Conservation (phyloP, 2,797 vertebrate species). For the Hirundo rustica region DNA sequence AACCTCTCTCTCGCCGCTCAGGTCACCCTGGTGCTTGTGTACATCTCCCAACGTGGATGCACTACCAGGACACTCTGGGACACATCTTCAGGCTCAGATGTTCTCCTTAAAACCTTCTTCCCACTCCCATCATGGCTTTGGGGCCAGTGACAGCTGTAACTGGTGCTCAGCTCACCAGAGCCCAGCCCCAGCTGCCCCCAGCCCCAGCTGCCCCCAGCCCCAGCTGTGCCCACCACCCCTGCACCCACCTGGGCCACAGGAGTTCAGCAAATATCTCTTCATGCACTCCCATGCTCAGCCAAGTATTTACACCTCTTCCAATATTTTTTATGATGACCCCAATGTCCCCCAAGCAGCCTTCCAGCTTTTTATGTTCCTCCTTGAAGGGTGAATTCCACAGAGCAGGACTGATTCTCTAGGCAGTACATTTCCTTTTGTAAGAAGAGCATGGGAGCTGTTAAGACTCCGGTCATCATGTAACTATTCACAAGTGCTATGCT, state of each 20-base stretch:
- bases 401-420: not conserved
- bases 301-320: not conserved
- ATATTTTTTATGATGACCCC: not conserved
- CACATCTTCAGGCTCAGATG: not conserved
- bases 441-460: not conserved
- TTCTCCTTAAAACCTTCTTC: not conserved
- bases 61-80: not conserved
- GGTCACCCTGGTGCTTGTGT: too few relatives aligned
- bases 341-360: not conserved
- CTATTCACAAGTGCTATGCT: constrained; percentile 37
- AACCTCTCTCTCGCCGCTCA: not conserved
- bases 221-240: not conserved
- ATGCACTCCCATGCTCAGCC: not conserved
- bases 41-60: rapidly evolving
- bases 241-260: not conserved
- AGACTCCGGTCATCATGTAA: not conserved
- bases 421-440: not conserved
- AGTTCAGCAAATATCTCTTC: not conserved
- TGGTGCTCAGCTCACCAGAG: not conserved
- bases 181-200: not conserved
- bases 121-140: rapidly evolving
- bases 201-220: too few relatives aligned
- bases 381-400: not conserved
- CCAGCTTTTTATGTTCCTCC: not conserved
- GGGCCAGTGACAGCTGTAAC: not conserved